phyloP scores from a whole-genome alignment of 2,113 vertebrate genomes.

The Microcebus ravelobensis region DNA sequence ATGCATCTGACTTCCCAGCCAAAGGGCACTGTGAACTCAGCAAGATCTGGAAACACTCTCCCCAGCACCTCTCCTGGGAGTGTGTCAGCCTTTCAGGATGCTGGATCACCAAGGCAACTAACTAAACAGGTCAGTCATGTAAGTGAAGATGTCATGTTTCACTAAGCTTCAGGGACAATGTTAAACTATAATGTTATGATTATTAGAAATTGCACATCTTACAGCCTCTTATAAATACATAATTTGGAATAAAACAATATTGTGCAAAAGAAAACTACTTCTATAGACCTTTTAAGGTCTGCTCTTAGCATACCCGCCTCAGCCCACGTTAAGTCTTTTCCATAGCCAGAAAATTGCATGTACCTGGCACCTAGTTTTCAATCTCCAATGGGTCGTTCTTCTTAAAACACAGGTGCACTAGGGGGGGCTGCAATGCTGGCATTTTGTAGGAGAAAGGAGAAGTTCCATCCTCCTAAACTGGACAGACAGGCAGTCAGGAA shows the following conservation, averaged over 20 bases:
- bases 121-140: neutral
- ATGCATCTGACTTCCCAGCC: neutral
- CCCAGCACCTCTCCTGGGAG: fast-evolving
- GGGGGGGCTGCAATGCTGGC: neutral
- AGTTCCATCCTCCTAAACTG: neutral
- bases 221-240: neutral
- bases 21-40: too few species aligned
- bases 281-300: neutral
- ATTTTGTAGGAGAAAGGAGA: neutral
- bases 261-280: neutral
- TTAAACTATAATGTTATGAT: too few species aligned
- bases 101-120: neutral
- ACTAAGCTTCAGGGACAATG: neutral
- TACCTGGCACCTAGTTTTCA: neutral
- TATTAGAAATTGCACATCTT: neutral
- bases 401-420: neutral
- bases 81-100: fast-evolving
- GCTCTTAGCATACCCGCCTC: neutral
- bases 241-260: neutral
- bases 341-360: neutral
- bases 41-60: neutral
- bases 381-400: neutral
- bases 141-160: neutral
- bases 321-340: neutral
- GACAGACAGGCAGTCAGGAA: neutral